phyloP scores from a whole-genome alignment of 2,113 vertebrate genomes.

The Gambusia affinis region DNA sequence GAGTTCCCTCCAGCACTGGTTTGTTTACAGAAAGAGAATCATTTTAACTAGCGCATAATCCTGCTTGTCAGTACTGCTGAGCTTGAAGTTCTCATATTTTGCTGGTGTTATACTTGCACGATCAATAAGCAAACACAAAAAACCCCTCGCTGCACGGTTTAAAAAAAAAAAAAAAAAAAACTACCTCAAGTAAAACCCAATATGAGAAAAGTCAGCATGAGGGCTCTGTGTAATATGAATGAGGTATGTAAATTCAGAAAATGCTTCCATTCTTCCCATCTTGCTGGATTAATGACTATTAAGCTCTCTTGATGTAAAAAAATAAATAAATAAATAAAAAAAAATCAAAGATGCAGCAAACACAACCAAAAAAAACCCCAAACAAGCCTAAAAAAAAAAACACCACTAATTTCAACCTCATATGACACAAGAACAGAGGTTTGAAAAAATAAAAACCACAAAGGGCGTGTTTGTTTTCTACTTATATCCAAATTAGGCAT shows the following conservation, averaged over 20 bases:
- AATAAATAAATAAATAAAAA: no score
- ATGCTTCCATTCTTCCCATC: conserved; percentile 43
- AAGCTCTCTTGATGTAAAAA: conserved; percentile 55
- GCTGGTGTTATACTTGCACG: conserved; percentile 35
- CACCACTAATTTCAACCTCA: conserved; percentile 57
- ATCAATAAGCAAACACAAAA: conserved; percentile 39
- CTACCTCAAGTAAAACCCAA: background rate
- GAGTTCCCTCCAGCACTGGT: conserved; percentile 8
- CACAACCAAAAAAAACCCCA: conserved; percentile 41
- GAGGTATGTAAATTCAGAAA: conserved; percentile 28
- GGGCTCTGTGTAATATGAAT: conserved; percentile 10
- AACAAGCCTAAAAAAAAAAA: conserved; percentile 51
- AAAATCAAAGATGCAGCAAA: conserved; percentile 53
- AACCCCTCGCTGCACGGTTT: conserved; percentile 16
- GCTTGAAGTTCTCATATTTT: conserved; percentile 34
- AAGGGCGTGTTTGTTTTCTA: conserved; percentile 47
- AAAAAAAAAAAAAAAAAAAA: conserved; percentile 1
- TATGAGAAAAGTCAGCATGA: conserved; percentile 39
- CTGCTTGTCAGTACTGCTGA: conserved; percentile 49
- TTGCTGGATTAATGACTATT: conserved; percentile 66
- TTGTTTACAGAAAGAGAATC: conserved; percentile 32
- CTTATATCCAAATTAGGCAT: conserved; percentile 36
- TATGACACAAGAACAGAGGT: conserved; percentile 49
- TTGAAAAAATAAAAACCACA: conserved; percentile 31
- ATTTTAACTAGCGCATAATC: conserved; percentile 50